phyloP scores from a whole-genome alignment of 1,140 invertebrate genomes.

The Platorchestia sp. region DNA sequence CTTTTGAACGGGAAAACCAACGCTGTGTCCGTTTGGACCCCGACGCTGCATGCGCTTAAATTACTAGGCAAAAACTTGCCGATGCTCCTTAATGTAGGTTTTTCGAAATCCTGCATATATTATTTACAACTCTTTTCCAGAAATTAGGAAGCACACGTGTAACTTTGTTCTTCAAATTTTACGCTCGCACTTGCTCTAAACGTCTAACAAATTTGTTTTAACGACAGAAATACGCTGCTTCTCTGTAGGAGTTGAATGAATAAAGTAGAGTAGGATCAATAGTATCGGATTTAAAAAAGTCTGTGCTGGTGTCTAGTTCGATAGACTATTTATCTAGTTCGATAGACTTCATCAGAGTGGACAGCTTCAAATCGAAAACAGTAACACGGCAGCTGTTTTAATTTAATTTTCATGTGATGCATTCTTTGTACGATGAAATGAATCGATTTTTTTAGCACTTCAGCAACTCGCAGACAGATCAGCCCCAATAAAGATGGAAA shows the following conservation, averaged over 20 bases:
- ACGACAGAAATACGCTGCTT: background rate
- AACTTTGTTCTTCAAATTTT: background rate
- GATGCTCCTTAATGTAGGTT: background rate
- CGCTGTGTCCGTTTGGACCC: background rate
- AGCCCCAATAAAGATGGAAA: too few species aligned
- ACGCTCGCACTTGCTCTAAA: background rate
- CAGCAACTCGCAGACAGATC: background rate
- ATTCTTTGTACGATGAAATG: background rate
- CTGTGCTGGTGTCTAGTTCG: too few species aligned
- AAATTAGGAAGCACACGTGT: background rate
- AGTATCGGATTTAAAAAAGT: too few species aligned
- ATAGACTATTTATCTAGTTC: background rate
- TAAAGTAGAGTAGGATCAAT: background rate
- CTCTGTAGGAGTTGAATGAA: background rate
- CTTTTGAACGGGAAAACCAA: background rate
- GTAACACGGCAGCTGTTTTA: too few species aligned
- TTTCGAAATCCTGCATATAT: background rate
- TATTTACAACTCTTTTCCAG: background rate
- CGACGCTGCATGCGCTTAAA: background rate
- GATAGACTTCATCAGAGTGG: background rate
- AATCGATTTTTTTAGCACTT: background rate
- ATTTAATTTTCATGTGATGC: background rate
- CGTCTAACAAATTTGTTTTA: background rate
- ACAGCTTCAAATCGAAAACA: background rate
- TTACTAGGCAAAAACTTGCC: background rate